Evolutionary conservation across 2,888 invertebrate genomes (phyloP), one percentile per base, ranked within the genome.

Genomic region (Deroplatys truncata): DNA sequence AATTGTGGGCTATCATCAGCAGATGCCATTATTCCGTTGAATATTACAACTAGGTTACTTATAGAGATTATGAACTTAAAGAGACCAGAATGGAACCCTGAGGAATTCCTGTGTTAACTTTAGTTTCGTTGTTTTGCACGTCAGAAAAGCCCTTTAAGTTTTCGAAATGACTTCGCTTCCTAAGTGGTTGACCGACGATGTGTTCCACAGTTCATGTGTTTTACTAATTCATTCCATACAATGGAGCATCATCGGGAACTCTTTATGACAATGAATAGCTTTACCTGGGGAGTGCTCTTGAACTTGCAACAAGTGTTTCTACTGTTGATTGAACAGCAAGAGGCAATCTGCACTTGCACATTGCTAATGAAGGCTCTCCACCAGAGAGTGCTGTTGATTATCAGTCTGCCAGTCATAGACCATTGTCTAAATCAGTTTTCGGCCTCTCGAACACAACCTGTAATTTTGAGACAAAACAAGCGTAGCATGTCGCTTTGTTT

Each of bases 371-470:
- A 72, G 56, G 56, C 25, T 72, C 56, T 72, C 56, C 56, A 72
- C 56, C 25, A 72, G 56, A 72, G 56, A 20, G 56, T 72, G 56
- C 56, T 72, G 56, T 72, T 72, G 56, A 72, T 72, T 72, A 72
- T 72, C 56, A 72, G 16, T 72, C 16, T 25, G 25, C 56, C 20
- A 72, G 25, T 43, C 43, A 87, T 35, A 29, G 82, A 82, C 89
- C 43, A 84, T 90, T 86, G 88, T 90, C 89, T 90, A 90, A 90
- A 90, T 90, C 90, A 90, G 90, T 90, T 90, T 90, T 90, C 88
- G 89, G 90, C 90, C 88, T 90, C 90, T 90, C 90, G 90, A 89
- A 88, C 89, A 31, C 86, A 88, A 72, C 86, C 89, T 89, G 88
- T 90, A 88, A 56, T 88, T 88, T 88, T 31, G 56, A 72, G 84